Evolutionary conservation across 2,888 invertebrate genomes (phyloP), one percentile per base, ranked within the genome.

Genomic region (Stegana nigrithorax): DNA sequence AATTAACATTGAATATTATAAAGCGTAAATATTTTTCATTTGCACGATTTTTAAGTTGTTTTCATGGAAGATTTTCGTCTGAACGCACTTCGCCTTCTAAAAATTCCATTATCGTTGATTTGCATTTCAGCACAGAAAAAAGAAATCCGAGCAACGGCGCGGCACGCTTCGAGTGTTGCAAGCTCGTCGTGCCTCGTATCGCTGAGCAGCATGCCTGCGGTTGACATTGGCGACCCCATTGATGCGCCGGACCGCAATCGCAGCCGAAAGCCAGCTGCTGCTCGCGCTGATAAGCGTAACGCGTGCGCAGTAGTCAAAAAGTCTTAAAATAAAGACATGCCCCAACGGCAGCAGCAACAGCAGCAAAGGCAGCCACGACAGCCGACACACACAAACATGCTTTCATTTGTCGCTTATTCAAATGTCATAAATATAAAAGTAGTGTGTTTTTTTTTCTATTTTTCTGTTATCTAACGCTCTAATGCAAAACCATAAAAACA

Each of bases 401-500:
- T 19, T 25, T 29, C 14, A 53, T 29, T 53, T 32, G 29, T 53
- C 32, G 53, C 19, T 32, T 32, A 53, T 53, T 53, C 32, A 53
- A 53, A 53, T 53, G 53, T 14, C 53, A 53, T 53, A 53, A 53
- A 53, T 32, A 53, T 32, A 32, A 53, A 32, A 53, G 53, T n/a
- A n/a, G 17, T 53, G 32, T 53, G 8, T 26, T 8, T 36, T 6
- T 36, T 4, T 8, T 6, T 36, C 36, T 36, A 36, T 36, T 14
- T 36, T 36, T 4, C 5, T 10, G 4, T 73, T 73, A 73, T 75
- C 73, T 68, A 65, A 67, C 67, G 67, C 75, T 73, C 71, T 74
- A 81, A 80, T 78, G 80, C 78, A 79, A 78, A 74, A 72, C 74
- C 71, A 78, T 74, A 72, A 81, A 79, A 78, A 78, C 79, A 81